Percentiles rank a stretch among this genome's conserved stretches.
Conservation (phyloP, 1,140 invertebrate species). For the Zeugodacus cucurbitae region DNA sequence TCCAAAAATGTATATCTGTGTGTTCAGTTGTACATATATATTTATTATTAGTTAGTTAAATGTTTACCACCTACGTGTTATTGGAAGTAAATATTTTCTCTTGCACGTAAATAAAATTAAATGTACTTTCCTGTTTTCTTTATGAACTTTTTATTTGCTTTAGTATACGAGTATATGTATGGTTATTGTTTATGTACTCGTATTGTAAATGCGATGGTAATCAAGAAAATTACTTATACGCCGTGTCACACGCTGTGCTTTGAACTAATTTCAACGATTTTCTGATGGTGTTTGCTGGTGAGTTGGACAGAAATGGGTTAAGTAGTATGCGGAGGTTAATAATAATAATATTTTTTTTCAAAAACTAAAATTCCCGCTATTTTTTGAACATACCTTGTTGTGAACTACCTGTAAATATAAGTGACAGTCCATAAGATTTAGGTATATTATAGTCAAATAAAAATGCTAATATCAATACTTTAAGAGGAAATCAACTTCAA, state of each 20-base stretch:
- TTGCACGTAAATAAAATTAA: background rate
- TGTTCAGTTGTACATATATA: background rate
- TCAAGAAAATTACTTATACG: background rate
- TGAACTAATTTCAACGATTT: background rate
- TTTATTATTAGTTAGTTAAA: background rate
- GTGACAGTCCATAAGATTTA: too few species aligned
- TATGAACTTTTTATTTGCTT: background rate
- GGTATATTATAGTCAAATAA: too few species aligned
- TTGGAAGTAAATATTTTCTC: background rate
- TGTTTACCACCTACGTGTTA: background rate
- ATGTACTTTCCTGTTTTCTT: background rate
- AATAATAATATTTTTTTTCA: too few species aligned
- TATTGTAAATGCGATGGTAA: background rate
- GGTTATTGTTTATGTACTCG: background rate
- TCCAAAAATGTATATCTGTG: background rate
- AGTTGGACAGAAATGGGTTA: background rate
- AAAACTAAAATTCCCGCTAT: too few species aligned
- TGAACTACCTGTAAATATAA: too few species aligned
- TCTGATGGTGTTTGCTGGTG: background rate
- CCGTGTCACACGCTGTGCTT: background rate
- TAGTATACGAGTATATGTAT: too few species aligned
- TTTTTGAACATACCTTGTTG: too few species aligned
- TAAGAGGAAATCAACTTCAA: too few species aligned
- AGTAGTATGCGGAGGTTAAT: too few species aligned
- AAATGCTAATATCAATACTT: too few species aligned